Percentiles rank a stretch among this genome's conserved stretches.
Evolutionary conservation across 35 echinoderm and acorn worm species (phyloP).

Genomic region (Strongylocentrotus purpuratus): DNA sequence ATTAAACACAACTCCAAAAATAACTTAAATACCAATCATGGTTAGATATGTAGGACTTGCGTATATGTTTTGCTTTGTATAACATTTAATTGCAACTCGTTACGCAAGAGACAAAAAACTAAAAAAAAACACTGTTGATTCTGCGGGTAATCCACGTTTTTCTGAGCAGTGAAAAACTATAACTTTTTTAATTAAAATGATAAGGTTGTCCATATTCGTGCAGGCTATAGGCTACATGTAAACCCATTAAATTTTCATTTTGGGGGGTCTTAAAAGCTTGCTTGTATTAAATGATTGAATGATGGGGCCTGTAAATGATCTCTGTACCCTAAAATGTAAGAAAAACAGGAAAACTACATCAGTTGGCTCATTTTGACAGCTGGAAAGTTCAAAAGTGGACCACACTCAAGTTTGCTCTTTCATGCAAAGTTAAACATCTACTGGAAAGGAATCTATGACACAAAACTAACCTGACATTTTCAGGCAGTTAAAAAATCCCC

Average conservation of each 20-base stretch:
- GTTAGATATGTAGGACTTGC: too few species aligned
- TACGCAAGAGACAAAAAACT: too few species aligned
- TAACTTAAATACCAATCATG: too few species aligned
- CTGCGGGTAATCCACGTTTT: too few species aligned
- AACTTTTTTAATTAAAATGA: too few species aligned
- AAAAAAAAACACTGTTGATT: too few species aligned
- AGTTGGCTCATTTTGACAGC: neutral
- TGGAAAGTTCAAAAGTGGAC: neutral
- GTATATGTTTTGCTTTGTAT: too few species aligned
- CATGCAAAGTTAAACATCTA: neutral
- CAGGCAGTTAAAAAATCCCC: neutral
- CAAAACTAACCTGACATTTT: neutral
- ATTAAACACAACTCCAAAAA: too few species aligned
- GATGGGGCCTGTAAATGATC: neutral
- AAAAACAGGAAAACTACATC: neutral
- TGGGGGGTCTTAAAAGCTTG: neutral
- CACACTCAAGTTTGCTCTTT: neutral
- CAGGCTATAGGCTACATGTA: neutral
- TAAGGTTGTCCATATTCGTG: too few species aligned
- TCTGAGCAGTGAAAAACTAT: too few species aligned
- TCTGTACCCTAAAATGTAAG: neutral
- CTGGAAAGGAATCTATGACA: neutral
- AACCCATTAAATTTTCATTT: neutral
- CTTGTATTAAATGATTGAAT: neutral
- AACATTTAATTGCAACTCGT: too few species aligned